These are phyloP conservation scores for Peromyscus melanophrys DNA, from an alignment of 2,797 vertebrate species.

Conservation along the genomic window DNA sequence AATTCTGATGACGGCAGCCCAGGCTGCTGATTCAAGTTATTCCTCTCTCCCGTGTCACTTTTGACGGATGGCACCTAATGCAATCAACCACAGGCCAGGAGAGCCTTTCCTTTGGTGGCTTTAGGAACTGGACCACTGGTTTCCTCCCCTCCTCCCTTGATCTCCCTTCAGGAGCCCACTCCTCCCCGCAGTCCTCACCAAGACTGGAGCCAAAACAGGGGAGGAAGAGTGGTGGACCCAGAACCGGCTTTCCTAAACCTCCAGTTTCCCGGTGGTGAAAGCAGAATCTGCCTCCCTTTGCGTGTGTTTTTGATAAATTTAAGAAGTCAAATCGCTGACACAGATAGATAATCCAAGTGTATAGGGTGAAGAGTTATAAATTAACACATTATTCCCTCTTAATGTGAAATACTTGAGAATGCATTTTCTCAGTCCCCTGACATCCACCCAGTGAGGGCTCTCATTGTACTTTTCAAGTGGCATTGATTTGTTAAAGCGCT, in stretches of 20 bases:
- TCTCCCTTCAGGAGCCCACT: slow-evolving; percentile 44
- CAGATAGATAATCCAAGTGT: slow-evolving; percentile 98
- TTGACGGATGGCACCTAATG: slow-evolving; percentile 95
- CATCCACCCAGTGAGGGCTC: slow-evolving; percentile 96
- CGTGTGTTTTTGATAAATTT: slow-evolving; percentile 96
- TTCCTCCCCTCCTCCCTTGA: slow-evolving; percentile 72
- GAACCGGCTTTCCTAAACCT: slow-evolving; percentile 81
- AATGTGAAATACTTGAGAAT: slow-evolving; percentile 96
- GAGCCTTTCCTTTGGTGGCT: slow-evolving; percentile 81
- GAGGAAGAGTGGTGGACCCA: slow-evolving; percentile 46
- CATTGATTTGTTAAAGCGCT: slow-evolving; percentile 99
- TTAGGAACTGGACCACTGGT: slow-evolving; percentile 80
- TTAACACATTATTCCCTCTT: slow-evolving; percentile 99
- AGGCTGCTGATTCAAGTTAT: slow-evolving; percentile 92
- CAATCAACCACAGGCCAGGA: slow-evolving; percentile 89
- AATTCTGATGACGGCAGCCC: slow-evolving; percentile 91
- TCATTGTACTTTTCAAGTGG: slow-evolving; percentile 98
- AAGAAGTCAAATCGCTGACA: slow-evolving; percentile 95
- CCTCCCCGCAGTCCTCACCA: slow-evolving; percentile 33
- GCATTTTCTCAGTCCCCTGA: slow-evolving; percentile 93
- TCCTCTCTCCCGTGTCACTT: slow-evolving; percentile 91
- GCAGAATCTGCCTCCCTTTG: slow-evolving; percentile 89
- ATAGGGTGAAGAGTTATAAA: slow-evolving; percentile 98
- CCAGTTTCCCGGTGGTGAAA: slow-evolving; percentile 85
- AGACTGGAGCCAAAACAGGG: slow-evolving; percentile 46